phyloP scores from a whole-genome alignment of 2,888 invertebrate genomes.

The Drosophila neoperkinsi region DNA sequence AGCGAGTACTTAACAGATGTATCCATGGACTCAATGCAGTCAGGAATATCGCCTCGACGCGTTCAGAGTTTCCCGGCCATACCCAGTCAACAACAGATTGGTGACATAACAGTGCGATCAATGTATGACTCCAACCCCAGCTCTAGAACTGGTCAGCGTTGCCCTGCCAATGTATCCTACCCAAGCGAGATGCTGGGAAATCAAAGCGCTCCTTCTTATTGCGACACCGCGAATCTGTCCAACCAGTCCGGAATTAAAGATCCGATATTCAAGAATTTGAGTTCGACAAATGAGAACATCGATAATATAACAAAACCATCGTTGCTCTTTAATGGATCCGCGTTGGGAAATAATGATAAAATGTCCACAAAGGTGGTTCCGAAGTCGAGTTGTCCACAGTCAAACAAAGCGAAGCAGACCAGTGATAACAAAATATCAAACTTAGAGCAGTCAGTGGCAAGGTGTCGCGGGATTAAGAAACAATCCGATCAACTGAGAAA shows the following conservation, averaged over 20 bases:
- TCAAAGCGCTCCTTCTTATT: conserved; percentile 31
- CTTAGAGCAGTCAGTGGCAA: background rate
- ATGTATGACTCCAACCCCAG: background rate
- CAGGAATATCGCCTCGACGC: conserved; percentile 9
- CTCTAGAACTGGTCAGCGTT: background rate
- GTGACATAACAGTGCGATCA: conserved; percentile 35
- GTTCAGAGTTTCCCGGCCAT: conserved; percentile 38
- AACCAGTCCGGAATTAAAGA: background rate
- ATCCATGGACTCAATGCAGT: background rate
- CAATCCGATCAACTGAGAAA: background rate
- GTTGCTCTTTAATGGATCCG: background rate
- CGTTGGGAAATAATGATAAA: background rate
- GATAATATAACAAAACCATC: conserved; percentile 19
- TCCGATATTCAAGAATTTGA: background rate
- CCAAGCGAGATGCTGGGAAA: conserved; percentile 25
- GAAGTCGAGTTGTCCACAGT: background rate
- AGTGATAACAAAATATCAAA: background rate
- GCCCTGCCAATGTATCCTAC: conserved; percentile 14
- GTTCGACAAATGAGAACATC: conserved; percentile 5
- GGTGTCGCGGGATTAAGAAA: background rate
- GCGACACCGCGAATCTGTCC: background rate
- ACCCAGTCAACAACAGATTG: conserved; percentile 28
- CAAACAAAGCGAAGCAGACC: too few species aligned
- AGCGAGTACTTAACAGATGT: background rate
- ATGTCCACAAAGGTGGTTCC: background rate